Evolutionary conservation across 2,797 vertebrate genomes (phyloP).

Genomic region (Alca torda): DNA sequence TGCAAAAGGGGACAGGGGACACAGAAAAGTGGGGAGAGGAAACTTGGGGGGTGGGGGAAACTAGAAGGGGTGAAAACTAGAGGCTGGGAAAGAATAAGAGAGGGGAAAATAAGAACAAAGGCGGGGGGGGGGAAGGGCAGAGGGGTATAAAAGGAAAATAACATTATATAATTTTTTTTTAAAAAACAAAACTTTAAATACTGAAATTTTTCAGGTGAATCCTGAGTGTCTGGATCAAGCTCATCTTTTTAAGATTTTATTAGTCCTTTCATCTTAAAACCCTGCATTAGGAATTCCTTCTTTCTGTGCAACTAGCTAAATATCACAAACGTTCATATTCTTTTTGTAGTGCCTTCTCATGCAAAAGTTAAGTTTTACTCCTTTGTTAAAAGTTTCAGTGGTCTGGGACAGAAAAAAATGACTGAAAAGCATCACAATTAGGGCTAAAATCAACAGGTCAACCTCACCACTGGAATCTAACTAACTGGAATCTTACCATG

Average conservation of each 20-base stretch:
- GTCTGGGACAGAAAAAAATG: not conserved
- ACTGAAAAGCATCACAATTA: not conserved
- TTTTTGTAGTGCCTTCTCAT: not conserved
- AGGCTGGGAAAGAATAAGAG: not conserved
- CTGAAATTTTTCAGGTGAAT: not conserved
- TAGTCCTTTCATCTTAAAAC: not conserved
- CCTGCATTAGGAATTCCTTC: not conserved
- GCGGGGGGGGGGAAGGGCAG: not conserved
- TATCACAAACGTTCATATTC: not conserved
- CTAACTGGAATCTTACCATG: not conserved
- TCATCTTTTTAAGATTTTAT: not conserved
- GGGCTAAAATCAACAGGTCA: not conserved
- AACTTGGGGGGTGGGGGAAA: not conserved
- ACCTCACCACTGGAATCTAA: not conserved
- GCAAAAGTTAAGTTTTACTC: not conserved
- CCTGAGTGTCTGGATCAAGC: not conserved
- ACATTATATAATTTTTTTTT: not conserved
- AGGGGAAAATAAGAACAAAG: not conserved
- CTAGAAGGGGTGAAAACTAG: not conserved
- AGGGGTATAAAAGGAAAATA: not conserved
- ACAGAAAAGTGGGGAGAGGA: not conserved
- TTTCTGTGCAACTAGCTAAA: not conserved
- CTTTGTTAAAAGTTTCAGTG: not conserved
- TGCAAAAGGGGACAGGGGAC: not conserved
- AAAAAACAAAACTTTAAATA: not conserved